phyloP scores from a whole-genome alignment of 2,888 invertebrate genomes.

The Idaea biselata region DNA sequence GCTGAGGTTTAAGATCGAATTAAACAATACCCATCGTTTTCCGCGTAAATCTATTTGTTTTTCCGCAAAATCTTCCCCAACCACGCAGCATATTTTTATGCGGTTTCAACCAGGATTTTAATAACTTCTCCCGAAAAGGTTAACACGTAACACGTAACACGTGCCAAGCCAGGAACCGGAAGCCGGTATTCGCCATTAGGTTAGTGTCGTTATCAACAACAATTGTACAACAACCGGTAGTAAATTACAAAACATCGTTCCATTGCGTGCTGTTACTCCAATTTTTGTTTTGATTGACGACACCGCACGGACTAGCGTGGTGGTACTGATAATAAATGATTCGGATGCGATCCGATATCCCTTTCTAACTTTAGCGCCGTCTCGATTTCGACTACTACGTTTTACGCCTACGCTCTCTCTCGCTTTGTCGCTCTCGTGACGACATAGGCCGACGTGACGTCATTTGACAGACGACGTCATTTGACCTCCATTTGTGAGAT shows the following conservation, averaged over 20 bases:
- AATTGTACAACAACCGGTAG: constrained; percentile 26
- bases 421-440: constrained; percentile 30
- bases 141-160: no score
- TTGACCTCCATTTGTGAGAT: constrained; percentile 15
- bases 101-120: no score
- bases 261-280: constrained; percentile 31
- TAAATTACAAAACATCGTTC: constrained; percentile 25
- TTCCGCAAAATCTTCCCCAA: no score
- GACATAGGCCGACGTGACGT: constrained; percentile 32
- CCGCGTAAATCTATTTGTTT: no score
- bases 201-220: constrained; percentile 13
- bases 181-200: neutral
- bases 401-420: constrained; percentile 16
- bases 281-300: constrained; percentile 35
- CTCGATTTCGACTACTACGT: neutral
- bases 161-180: no score
- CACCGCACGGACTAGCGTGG: constrained; percentile 28
- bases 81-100: no score
- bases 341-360: constrained; percentile 23
- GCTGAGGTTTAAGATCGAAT: no score
- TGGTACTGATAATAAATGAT: constrained; percentile 45
- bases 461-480: constrained; percentile 29
- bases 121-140: no score
- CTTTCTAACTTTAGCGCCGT: neutral
- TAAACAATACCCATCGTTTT: no score